Evolutionary conservation across 2,797 vertebrate species (phyloP).

Genomic region (Malurus splendens): DNA sequence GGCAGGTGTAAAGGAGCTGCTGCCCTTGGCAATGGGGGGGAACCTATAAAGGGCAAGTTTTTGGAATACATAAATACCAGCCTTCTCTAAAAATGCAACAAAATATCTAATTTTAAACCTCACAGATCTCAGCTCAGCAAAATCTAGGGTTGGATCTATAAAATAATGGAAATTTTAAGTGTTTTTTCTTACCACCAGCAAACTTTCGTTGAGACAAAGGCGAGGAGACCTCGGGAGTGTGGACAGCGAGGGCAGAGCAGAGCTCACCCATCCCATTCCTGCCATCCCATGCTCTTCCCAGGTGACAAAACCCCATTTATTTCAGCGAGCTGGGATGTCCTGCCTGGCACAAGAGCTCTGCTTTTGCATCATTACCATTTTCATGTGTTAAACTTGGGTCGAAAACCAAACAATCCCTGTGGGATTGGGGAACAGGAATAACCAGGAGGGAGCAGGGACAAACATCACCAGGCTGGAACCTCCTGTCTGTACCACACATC

Average conservation of each 20-base stretch:
- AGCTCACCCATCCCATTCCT: neutral
- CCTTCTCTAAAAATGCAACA: neutral
- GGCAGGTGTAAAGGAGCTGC: neutral
- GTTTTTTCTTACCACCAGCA: neutral
- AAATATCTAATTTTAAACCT: neutral
- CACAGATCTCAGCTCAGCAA: neutral
- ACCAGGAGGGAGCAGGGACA: neutral
- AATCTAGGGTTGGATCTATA: neutral
- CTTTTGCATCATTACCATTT: neutral
- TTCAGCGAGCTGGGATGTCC: accelerated
- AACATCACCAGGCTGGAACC: neutral
- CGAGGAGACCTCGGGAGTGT: neutral
- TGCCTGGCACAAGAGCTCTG: neutral
- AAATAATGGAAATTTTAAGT: neutral
- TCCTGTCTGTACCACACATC: neutral
- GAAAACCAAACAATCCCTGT: accelerated
- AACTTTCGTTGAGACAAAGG: neutral
- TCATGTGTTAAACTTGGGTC: neutral
- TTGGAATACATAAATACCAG: neutral
- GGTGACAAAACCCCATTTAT: neutral
- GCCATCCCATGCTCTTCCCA: neutral
- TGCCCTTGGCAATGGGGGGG: neutral
- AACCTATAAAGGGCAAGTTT: neutral
- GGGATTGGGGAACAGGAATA: neutral
- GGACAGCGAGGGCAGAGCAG: neutral